Percentiles rank a stretch among this genome's conserved stretches.
Conservation (phyloP, 2,113 vertebrate species). For the Oreochromis tanganicae region DNA sequence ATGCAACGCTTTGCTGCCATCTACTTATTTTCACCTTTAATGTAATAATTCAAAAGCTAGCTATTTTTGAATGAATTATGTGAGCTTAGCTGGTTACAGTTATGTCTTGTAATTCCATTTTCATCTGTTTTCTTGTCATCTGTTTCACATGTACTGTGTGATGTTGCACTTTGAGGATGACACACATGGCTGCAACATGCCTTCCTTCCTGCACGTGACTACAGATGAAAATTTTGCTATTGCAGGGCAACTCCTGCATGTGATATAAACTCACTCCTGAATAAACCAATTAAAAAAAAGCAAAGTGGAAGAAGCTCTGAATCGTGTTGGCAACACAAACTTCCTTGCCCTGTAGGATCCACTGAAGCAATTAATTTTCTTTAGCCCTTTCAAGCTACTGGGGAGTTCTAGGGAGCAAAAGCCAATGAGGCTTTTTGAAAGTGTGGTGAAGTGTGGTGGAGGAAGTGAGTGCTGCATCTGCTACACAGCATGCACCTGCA, state of each 20-base stretch:
- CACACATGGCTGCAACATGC: not conserved
- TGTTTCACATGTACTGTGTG: not conserved
- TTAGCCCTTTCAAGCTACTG: not conserved
- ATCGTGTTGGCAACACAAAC: not conserved
- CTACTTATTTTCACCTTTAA: not conserved
- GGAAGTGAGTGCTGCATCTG: conserved; percentile 35
- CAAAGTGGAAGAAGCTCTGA: not conserved
- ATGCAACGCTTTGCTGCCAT: not conserved
- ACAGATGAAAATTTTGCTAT: not conserved
- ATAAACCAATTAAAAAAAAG: not conserved
- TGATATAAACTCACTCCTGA: not conserved
- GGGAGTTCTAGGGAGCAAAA: conserved; percentile 6
- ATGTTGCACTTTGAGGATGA: not conserved
- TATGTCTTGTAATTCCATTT: not conserved
- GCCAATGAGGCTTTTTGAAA: conserved; percentile 17
- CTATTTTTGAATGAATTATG: not conserved
- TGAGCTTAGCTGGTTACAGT: not conserved
- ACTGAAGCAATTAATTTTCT: conserved; percentile 6
- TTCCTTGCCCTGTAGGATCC: not conserved
- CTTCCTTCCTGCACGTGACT: not conserved
- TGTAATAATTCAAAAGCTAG: not conserved
- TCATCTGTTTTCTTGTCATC: not conserved
- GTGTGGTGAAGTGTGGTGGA: not conserved
- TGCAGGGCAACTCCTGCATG: not conserved
- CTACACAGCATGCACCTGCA: conserved; percentile 16